Percentiles rank a stretch among this genome's conserved stretches.
phyloP scores from a whole-genome alignment of 2,797 vertebrate species.

The Melanotaenia pygmaea region DNA sequence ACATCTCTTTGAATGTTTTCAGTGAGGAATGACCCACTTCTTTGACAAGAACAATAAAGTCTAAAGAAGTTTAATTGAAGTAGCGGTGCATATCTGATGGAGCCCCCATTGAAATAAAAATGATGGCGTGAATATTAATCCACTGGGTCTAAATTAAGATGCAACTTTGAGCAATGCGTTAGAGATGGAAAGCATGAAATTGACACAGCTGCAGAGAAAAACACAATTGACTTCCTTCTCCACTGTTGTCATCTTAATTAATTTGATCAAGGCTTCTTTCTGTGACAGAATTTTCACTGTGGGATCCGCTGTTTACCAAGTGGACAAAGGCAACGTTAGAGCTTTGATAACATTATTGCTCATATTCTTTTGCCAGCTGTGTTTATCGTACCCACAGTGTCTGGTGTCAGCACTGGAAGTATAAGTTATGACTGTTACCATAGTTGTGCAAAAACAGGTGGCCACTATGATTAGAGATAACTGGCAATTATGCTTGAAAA shows the following conservation, averaged over 20 bases:
- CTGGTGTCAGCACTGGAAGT: conserved; percentile 61
- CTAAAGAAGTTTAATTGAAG: conserved; percentile 73
- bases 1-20: conserved; percentile 64
- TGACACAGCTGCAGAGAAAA: conserved; percentile 45
- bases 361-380: conserved; percentile 44
- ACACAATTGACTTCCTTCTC: conserved; percentile 27
- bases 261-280: conserved; percentile 48
- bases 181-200: conserved; percentile 62
- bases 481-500: conserved; percentile 69
- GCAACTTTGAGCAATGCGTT: conserved; percentile 46
- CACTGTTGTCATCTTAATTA: conserved; percentile 48
- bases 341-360: conserved; percentile 49
- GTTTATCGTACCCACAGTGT: conserved; percentile 54
- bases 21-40: conserved; percentile 68
- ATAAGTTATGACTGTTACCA: conserved; percentile 70
- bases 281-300: conserved; percentile 17
- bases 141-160: conserved; percentile 67
- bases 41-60: conserved; percentile 65
- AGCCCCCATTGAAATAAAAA: conserved; percentile 69
- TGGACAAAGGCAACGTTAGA: conserved; percentile 28
- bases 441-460: conserved; percentile 73
- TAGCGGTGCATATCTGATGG: conserved; percentile 72
- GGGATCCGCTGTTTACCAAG: conserved; percentile 43
- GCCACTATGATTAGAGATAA: conserved; percentile 78
- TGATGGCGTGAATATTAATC: conserved; percentile 70